Evolutionary conservation across 37 sponge, comb jelly and placozoan species (phyloP).

Genomic region (Hexactinellida sp.): DNA sequence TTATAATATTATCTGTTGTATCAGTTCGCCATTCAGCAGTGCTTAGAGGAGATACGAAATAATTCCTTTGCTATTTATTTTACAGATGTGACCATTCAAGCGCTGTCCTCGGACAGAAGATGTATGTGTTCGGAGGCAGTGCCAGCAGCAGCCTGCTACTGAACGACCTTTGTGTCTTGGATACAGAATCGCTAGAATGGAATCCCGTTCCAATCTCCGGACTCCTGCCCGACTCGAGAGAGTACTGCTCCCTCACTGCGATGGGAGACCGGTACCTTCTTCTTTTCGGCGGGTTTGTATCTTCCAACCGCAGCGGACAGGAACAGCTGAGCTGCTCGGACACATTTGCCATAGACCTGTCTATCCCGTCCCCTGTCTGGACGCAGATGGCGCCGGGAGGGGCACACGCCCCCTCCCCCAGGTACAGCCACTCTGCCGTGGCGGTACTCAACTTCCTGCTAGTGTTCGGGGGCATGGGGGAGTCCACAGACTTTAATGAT

Average conservation of each 20-base stretch:
- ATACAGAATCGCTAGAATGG: neutral
- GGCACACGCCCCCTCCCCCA: neutral
- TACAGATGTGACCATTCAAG: neutral
- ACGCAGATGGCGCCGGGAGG: neutral
- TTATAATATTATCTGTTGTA: too few relatives aligned
- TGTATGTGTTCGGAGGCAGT: constrained; percentile 15
- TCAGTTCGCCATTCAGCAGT: too few relatives aligned
- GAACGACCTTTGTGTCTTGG: constrained; percentile 5
- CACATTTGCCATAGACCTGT: neutral
- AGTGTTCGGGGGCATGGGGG: neutral
- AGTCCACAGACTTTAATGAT: neutral
- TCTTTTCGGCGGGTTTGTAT: neutral
- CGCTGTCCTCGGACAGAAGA: neutral
- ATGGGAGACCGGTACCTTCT: neutral
- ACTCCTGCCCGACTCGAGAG: neutral
- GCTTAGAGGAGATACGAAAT: too few relatives aligned
- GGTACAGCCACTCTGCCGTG: constrained; percentile 3
- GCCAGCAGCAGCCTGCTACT: constrained; percentile 1
- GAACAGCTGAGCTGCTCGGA: neutral
- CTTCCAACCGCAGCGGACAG: neutral
- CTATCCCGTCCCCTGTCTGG: neutral
- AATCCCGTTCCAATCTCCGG: neutral
- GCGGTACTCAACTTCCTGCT: constrained; percentile 8
- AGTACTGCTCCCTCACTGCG: neutral
- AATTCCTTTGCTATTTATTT: neutral